Evolutionary conservation across 2,797 vertebrate species (phyloP), one percentile per base, ranked within the genome.

Genomic region (Sebastolobus altivelis): DNA sequence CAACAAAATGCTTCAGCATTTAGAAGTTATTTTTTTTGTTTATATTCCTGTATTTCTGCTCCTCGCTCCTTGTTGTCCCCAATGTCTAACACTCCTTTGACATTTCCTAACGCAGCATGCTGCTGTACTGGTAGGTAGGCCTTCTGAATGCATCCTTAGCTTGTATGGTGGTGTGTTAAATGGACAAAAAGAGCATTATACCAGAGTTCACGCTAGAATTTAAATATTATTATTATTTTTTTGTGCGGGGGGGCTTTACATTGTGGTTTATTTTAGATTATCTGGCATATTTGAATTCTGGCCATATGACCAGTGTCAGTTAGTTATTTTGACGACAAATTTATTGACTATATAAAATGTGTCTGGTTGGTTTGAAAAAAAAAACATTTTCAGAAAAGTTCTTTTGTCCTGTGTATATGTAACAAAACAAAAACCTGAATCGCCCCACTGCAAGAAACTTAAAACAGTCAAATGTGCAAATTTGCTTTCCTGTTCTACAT

Each of bases 81-180:
- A 18, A 85, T 89, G 87, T 95, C 90, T 96, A 95, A 95, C 88
- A 72, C 81, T 93, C 91, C 91, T 95, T 87, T 95, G 88, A 95
- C 93, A 65, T 94, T 94, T 89, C 92, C 93, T 93, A 94, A 95
- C 65, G 95, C 96, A 96, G 96, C 96, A 96, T 95, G 96, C 96
- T 96, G 94, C 92, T 96, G 83, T 95, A 95, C 96, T 97, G 96
- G 96, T 97, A 97, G 95, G 96, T 97, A 86, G 93, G 90, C 83
- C 88, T 92, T 82, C 85, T 85, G 88, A 89, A 85, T 92, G 89
- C 90, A 87, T 93, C 89, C 81, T 84, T 72, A 83, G 85, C 85
- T 87, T 94, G 92, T 94, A 83, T 90, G 75, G 85, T 93, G 93
- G 75, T 78, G 84, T 92, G 84, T 89, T 72, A 29, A 43, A 80